phyloP scores from a whole-genome alignment of 1,140 invertebrate species.

The Megalonaias nervosa region DNA sequence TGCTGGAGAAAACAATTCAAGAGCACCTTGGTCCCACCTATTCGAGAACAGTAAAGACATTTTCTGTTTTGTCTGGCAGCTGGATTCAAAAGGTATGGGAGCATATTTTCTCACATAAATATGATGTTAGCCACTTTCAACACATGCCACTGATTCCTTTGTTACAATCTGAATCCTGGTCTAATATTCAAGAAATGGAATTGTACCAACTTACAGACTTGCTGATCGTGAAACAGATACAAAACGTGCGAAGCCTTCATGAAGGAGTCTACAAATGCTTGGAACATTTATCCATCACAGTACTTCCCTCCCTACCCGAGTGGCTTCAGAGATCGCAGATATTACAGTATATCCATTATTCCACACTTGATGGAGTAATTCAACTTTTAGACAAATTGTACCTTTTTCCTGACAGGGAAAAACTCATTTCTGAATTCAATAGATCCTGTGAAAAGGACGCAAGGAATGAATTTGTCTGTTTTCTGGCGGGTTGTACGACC shows the following conservation, averaged over 20 bases:
- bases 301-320: conserved; percentile 2
- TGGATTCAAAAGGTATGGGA: conserved; percentile 10
- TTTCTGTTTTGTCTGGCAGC: background rate
- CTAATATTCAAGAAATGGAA: background rate
- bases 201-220: conserved; percentile 7
- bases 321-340: background rate
- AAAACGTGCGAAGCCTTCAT: background rate
- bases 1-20: background rate
- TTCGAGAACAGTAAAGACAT: background rate
- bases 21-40: background rate
- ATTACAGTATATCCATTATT: background rate
- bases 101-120: background rate
- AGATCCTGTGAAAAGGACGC: background rate
- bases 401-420: background rate
- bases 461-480: background rate
- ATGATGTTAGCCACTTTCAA: background rate
- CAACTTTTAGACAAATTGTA: background rate
- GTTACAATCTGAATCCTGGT: background rate
- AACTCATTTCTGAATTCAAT: background rate
- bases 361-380: background rate
- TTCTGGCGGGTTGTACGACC: background rate
- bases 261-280: conserved; percentile 2
- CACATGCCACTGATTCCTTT: conserved; percentile 3
- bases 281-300: background rate
- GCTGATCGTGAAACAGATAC: background rate